Conservation (phyloP, 2,797 vertebrate species). For the Tenualosa thibaudeaui region DNA sequence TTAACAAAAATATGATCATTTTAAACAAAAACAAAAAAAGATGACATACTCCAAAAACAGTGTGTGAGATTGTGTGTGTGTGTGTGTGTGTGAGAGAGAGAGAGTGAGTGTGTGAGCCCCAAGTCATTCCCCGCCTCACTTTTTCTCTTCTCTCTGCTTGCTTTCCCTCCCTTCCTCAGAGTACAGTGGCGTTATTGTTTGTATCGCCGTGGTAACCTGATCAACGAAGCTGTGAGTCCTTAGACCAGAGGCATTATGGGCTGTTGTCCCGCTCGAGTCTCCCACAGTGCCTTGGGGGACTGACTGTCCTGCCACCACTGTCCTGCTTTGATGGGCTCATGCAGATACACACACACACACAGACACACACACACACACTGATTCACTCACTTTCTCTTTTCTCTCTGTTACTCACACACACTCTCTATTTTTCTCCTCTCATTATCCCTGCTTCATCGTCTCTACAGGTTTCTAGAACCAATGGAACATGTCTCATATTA, state of each 20-base stretch:
- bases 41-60: neutral
- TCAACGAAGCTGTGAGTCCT: neutral
- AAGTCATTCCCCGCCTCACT: no score
- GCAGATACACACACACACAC: no score
- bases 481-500: no score
- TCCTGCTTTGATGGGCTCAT: neutral
- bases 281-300: neutral
- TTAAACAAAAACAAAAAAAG: neutral
- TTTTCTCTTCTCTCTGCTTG: neutral
- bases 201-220: neutral
- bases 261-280: neutral
- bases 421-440: no score
- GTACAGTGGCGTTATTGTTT: conserved; percentile 7
- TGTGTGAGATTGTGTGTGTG: neutral
- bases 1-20: no score
- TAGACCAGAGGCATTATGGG: neutral
- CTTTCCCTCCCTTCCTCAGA: neutral
- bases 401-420: neutral
- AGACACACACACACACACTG: no score
- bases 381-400: neutral
- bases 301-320: neutral
- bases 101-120: neutral
- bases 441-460: no score
- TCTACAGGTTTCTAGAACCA: no score
- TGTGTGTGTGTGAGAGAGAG: neutral